Evolutionary conservation across 2,888 invertebrate genomes (phyloP), one percentile per base, ranked within the genome.

Genomic region (Leptarthrus brevirostris): DNA sequence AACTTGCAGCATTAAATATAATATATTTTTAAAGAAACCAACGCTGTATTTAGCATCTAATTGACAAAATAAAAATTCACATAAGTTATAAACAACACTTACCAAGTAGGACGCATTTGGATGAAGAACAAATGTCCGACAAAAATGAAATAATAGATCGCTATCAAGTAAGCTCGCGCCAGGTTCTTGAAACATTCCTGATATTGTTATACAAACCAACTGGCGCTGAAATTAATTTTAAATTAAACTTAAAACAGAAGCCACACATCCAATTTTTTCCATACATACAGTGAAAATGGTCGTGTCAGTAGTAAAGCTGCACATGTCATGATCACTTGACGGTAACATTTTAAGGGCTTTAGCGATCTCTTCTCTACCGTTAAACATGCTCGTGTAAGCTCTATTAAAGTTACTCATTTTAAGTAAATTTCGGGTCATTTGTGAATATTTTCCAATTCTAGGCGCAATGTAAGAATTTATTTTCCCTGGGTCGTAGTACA

Each of bases 311-410:
- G 75, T 77, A 70, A 77, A 77, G 47, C 74, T 74, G 18, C 30
- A 66, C 22, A 77, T 69, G 72, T 77, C 76, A 52, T 77, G 77
- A 30, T 77, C 75, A 12, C 73, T 75, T 71, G 30, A n/a, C 3
- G 74, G 74, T 14, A 75, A 44, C 4, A 44, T 14, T 40, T 70
- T 71, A 18, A 76, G 70, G 3, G 74, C 20, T 16, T 34, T 20
- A n/a, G 10, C 16, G 70, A 77, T 74, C 10, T 72, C 36, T 2
- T 74, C 73, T 6, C 34, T 26, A 6, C 74, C 75, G 44, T 30
- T 56, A 30, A 26, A 44, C 12, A 74, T 10, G 18, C 72, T 70
- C 6, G 47, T 49, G 10, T 14, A n/a, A 4, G 69, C 44, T 14
- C 73, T 30, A 36, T 16, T 24, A 20, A 16, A 40, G 26, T 58